Evolutionary conservation across 2,888 invertebrate genomes (phyloP).

Genomic region (Tuta absoluta): DNA sequence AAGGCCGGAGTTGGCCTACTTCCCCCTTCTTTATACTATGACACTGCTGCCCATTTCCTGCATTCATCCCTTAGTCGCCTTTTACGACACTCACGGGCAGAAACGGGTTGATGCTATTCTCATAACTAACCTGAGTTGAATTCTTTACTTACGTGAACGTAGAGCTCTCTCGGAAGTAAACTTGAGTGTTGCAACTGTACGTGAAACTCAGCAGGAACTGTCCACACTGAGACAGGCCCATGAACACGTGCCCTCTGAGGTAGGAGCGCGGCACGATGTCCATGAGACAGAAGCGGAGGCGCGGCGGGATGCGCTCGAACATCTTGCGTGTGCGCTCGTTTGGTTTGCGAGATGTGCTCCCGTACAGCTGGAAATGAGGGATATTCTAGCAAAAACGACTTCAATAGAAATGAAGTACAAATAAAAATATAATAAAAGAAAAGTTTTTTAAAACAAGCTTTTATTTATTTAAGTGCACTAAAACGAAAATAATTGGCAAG

Average conservation of each 20-base stretch:
- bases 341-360: slow-evolving; percentile 72
- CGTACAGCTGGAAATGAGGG: slow-evolving; percentile 65
- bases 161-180: slow-evolving; percentile 79
- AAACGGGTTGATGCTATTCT: too few relatives aligned
- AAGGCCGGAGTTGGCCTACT: too few relatives aligned
- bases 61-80: too few relatives aligned
- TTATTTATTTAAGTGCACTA: too few relatives aligned
- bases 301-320: slow-evolving; percentile 80
- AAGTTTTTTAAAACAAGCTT: too few relatives aligned
- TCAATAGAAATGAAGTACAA: too few relatives aligned
- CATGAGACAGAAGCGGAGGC: slow-evolving; percentile 82
- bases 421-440: too few relatives aligned
- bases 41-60: too few relatives aligned
- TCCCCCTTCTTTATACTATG: too few relatives aligned
- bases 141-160: slow-evolving; percentile 66
- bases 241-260: slow-evolving; percentile 90
- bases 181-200: slow-evolving; percentile 77
- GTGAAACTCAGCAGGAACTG: slow-evolving; percentile 95
- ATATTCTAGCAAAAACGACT: too few relatives aligned
- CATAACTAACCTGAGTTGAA: not conserved
- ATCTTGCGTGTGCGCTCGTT: slow-evolving; percentile 71
- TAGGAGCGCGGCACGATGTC: slow-evolving; percentile 81
- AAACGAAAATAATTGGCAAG: too few relatives aligned
- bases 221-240: slow-evolving; percentile 97
- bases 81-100: too few relatives aligned